Base-by-base conservation (phyloP, 2,888 invertebrate species). In the Apodemia mormo region DNA sequence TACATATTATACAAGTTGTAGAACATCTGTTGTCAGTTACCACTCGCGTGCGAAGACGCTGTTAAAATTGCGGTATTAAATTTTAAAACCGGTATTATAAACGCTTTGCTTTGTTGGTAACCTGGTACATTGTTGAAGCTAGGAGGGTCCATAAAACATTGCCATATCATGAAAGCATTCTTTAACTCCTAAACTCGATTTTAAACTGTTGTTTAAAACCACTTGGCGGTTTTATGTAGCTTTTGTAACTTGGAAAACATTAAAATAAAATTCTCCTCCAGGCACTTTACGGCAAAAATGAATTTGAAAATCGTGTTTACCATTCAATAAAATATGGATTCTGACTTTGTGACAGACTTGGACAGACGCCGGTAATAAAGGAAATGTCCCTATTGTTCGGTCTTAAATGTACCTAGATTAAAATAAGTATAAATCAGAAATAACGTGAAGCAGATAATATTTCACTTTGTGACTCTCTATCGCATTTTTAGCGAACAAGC, bases 21-120 rank as follows among this genome's bases (percentile, higher is more conserved):
- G 37, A 37, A 73, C 76, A 74, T 76, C 75, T 76, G 76, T 76
- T 64, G 37, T 37, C 64, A 64, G 64, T 64, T 64, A 64, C 61
- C 61, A 61, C 61, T 61, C 61, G 61, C 61, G 61, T 61, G 61
- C 61, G 33, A 61, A 61, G 61, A 37, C 61, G 61, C 14, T 61
- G 61, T 61, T 61, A 61, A 86, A 85, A 89, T 85, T 84, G 82
- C 85, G 74, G 80, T 79, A 83, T 87, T 86, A 87, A 88, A 85
- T 85, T 81, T 86, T 85, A 86, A 88, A 86, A 82, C 82, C 79
- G 76, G 80, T 81, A 83, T 85, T 86, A 85, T 82, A 80, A 83
- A 81, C 81, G 83, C 80, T 82, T 79, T 78, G 79, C 80, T 78
- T 77, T 80, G 78, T 75, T 70, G 68, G 45, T 79, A 75, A 14